Evolutionary conservation across 2,888 invertebrate genomes (phyloP), one percentile per base, ranked within the genome.

Genomic region (Ennomos erosarius): DNA sequence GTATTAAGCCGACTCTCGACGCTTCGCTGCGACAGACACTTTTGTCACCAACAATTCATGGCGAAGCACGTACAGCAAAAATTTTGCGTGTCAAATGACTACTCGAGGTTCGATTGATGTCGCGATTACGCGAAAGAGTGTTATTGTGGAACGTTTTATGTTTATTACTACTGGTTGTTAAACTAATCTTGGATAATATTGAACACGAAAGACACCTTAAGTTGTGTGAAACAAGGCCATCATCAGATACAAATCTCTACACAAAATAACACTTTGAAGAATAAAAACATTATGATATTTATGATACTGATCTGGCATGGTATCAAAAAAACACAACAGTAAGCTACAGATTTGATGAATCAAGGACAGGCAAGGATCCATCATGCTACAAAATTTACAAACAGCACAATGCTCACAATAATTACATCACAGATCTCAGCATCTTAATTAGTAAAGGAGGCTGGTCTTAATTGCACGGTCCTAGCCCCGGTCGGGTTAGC

Each of bases 11-110:
- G 83, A 83, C 87, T 85, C 87, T 87, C 85, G 84, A 82, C 84
- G 83, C 75, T 75, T 81, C 82, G 84, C 79, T 81, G 84, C 81
- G 81, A 84, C 87, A 85, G 89, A 88, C 87, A 89, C 90, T 91
- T 89, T 90, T 90, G 90, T 89, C 87, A 83, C 80, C 82, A 76
- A 79, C 89, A 87, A 88, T 90, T 90, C 89, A 87, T 88, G 84
- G 82, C 81, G 76, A 79, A 81, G 87, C 90, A 91, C 90, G 90
- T 88, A 86, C 86, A 79, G 79, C 80, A 85, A 87, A 87, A 89
- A 84, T 84, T 87, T 84, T 85, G 85, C 87, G 87, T 84, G 87
- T 89, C 88, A 84, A 85, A 87, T 88, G 85, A 83, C 85, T 68
- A 74, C 72, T 74, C 68, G 73, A 76, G 79, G 75, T 76, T 81